A percentile compares a stretch with the other conserved stretches of the same genome.
These are phyloP conservation scores for Acrossocheilus fasciatus DNA, from an alignment of 2,797 vertebrate genomes.

Conservation along the genomic window DNA sequence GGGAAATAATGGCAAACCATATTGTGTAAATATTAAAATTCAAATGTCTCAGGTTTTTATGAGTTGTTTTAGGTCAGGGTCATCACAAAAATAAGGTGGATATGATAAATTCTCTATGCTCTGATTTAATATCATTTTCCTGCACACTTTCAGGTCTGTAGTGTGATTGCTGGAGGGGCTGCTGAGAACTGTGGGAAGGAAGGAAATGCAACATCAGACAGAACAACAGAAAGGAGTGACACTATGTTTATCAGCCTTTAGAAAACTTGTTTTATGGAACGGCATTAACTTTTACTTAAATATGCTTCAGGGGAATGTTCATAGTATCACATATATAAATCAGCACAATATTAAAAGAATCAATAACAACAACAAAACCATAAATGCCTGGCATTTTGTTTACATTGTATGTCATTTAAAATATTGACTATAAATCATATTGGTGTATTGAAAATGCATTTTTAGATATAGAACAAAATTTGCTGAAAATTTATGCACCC, in stretches of 20 bases:
- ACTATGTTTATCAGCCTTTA: background rate
- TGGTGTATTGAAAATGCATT: background rate
- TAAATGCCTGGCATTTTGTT: background rate
- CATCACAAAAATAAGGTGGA: background rate
- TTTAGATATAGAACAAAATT: background rate
- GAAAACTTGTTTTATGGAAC: background rate
- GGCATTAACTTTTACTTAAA: background rate
- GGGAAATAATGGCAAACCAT: slow-evolving; percentile 8
- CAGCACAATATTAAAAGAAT: background rate
- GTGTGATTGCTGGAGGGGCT: background rate
- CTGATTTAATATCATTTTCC: background rate
- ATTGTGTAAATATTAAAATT: slow-evolving; percentile 4
- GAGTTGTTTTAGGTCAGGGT: slow-evolving; percentile 1
- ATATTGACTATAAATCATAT: background rate
- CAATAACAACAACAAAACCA: background rate
- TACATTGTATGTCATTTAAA: background rate
- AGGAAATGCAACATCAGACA: background rate
- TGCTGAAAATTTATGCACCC: background rate
- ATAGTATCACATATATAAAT: slow-evolving; percentile 14
- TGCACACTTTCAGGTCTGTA: slow-evolving; percentile 10
- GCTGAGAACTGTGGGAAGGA: background rate
- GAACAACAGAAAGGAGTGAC: background rate
- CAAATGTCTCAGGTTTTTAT: background rate
- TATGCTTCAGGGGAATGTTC: background rate
- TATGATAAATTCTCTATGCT: background rate